A percentile compares a stretch with the other conserved stretches of the same genome.
phyloP scores from a whole-genome alignment of 2,113 vertebrate species.

The Chelonoidis abingdonii region DNA sequence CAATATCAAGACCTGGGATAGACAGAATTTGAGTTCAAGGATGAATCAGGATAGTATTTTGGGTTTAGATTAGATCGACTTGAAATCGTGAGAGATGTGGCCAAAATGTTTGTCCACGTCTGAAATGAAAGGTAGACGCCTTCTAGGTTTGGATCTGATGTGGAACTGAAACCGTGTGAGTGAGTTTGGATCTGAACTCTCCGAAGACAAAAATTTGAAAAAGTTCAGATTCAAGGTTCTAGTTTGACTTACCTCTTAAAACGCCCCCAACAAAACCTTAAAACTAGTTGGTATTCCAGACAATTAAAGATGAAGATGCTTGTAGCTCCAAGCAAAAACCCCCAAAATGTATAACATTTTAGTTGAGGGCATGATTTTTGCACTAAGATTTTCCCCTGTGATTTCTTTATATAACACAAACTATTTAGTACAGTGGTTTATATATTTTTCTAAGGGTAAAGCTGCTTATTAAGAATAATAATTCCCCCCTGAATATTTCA shows the following conservation, averaged over 20 bases:
- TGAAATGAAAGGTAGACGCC: not conserved
- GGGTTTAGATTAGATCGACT: not conserved
- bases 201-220: not conserved
- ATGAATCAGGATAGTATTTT: not conserved
- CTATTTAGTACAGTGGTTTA: not conserved
- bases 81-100: not conserved
- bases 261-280: not conserved
- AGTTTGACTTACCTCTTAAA: not conserved
- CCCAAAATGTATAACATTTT: not conserved
- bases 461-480: not conserved
- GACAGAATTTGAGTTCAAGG: not conserved
- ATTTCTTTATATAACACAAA: not conserved
- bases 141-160: not conserved
- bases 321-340: not conserved
- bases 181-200: not conserved
- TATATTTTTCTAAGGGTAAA: not conserved
- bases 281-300: not conserved
- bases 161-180: not conserved
- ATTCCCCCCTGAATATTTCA: not conserved
- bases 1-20: not conserved
- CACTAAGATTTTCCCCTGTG: not conserved
- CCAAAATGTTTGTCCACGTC: not conserved
- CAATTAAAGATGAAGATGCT: not conserved
- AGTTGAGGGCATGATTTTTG: not conserved
- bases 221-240: not conserved